Conservation (phyloP, 2,797 vertebrate genomes). For the Lacerta viridis region DNA sequence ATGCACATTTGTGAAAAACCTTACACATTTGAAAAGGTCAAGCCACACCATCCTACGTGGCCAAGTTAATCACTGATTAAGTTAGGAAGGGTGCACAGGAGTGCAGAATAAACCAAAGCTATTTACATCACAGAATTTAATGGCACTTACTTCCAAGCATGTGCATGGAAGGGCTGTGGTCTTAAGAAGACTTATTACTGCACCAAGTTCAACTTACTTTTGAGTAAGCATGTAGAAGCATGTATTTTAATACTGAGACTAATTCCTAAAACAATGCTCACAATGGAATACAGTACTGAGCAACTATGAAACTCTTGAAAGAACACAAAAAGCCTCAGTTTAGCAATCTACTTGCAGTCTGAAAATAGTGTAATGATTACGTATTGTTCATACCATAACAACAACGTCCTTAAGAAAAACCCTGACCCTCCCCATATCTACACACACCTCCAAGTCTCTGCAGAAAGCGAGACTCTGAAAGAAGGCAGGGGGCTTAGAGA, state of each 20-base stretch:
- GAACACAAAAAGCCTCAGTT: constrained; percentile 62
- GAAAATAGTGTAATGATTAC: constrained; percentile 68
- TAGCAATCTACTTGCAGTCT: constrained; percentile 70
- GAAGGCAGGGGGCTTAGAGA: constrained; percentile 80
- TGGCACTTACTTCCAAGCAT: background rate
- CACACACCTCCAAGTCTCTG: constrained; percentile 70
- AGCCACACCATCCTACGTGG: constrained; percentile 46
- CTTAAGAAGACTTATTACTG: background rate
- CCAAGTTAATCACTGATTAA: constrained; percentile 36
- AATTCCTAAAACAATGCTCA: background rate
- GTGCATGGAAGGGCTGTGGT: background rate
- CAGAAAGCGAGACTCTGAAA: constrained; percentile 76
- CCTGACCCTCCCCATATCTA: constrained; percentile 4
- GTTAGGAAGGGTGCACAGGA: background rate
- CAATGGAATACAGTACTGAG: constrained; percentile 45
- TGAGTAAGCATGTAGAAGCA: background rate
- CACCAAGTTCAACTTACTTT: background rate
- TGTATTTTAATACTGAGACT: constrained; percentile 5
- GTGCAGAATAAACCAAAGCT: background rate
- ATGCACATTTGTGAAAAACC: constrained; percentile 53
- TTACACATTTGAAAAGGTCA: constrained; percentile 50
- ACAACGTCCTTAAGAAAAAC: constrained; percentile 71
- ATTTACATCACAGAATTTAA: background rate
- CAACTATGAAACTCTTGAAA: constrained; percentile 27
- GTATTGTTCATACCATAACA: constrained; percentile 63